These are phyloP conservation scores for Nyctibius bracteatus DNA, from an alignment of 2,113 vertebrate species.

Conservation along the genomic window DNA sequence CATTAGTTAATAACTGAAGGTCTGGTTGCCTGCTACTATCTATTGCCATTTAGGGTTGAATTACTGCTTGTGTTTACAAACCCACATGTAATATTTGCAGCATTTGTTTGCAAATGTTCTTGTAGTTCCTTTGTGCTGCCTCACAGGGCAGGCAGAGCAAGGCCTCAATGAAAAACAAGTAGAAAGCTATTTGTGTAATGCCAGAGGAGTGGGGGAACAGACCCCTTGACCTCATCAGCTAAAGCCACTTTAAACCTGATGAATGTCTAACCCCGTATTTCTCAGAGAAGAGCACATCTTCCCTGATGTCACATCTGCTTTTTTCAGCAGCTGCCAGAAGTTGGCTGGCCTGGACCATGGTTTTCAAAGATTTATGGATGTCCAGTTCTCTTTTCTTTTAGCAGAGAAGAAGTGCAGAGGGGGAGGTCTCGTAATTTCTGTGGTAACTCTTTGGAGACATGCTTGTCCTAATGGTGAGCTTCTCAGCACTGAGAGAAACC, in stretches of 20 bases:
- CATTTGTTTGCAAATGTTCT: conserved; percentile 6
- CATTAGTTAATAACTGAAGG: conserved; percentile 22
- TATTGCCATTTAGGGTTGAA: background rate
- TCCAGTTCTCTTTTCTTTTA: background rate
- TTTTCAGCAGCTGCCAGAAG: background rate
- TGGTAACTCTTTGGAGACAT: background rate
- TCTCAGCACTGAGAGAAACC: background rate
- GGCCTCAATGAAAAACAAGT: background rate
- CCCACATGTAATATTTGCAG: background rate
- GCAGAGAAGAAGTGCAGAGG: background rate
- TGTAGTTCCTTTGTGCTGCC: background rate
- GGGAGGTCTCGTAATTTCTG: background rate
- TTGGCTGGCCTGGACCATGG: accelerated
- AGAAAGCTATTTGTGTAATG: background rate
- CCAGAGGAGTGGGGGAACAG: background rate
- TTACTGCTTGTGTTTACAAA: conserved; percentile 8
- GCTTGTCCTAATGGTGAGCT: background rate
- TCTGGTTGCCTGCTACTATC: background rate
- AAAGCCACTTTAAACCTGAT: background rate
- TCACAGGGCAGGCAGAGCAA: background rate
- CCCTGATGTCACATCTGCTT: background rate
- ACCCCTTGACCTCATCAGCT: background rate
- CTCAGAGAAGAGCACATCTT: background rate
- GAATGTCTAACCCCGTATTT: background rate
- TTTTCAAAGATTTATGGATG: background rate